Conservation (phyloP, 2,113 vertebrate species). For the Apaloderma vittatum region DNA sequence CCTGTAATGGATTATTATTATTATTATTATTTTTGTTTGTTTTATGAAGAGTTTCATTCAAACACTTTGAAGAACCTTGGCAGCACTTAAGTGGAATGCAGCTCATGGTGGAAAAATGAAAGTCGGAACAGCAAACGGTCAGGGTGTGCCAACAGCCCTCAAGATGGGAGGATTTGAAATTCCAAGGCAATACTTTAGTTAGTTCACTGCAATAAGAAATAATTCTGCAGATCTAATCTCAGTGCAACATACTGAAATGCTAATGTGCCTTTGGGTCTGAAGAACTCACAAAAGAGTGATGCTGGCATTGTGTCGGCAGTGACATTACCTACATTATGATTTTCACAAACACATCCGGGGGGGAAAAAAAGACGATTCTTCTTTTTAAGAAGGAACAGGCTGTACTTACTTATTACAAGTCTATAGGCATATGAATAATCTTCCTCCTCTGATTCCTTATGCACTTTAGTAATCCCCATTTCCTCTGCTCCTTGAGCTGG, state of each 20-base stretch:
- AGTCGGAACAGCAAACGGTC: background rate
- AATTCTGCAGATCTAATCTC: slow-evolving; percentile 8
- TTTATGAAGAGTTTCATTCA: slow-evolving; percentile 64
- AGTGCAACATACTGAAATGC: background rate
- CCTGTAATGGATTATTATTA: slow-evolving; percentile 8
- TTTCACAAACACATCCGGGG: background rate
- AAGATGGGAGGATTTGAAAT: background rate
- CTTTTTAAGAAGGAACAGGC: slow-evolving; percentile 9
- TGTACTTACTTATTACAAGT: slow-evolving; percentile 36
- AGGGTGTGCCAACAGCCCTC: background rate
- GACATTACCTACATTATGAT: background rate
- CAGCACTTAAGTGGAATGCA: background rate
- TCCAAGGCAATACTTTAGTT: background rate
- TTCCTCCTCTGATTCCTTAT: slow-evolving; percentile 14
- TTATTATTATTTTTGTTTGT: slow-evolving; percentile 44
- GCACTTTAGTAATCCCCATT: background rate
- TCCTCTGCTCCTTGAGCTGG: background rate
- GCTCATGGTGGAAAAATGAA: background rate
- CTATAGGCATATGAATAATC: slow-evolving; percentile 12
- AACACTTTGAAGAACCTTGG: slow-evolving; percentile 53
- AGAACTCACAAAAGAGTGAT: slow-evolving; percentile 31
- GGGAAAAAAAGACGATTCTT: background rate
- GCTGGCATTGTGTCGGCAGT: background rate
- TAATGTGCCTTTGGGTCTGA: slow-evolving; percentile 30
- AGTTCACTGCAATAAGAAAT: background rate